Conservation (phyloP, 2,113 vertebrate genomes). For the Cottus gobio region DNA sequence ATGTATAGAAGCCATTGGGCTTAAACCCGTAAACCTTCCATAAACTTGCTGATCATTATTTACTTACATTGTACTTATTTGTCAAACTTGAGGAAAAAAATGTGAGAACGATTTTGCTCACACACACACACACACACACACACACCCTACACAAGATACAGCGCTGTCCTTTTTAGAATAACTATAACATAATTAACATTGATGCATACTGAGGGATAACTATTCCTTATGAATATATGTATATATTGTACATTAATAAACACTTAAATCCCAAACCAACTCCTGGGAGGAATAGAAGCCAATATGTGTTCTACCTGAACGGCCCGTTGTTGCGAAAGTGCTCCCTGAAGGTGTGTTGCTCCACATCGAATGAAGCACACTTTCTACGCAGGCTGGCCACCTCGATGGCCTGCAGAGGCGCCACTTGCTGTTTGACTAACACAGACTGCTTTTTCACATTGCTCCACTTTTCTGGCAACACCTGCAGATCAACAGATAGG, state of each 20-base stretch:
- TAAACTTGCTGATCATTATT: too few relatives aligned
- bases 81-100: too few relatives aligned
- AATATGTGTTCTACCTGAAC: constrained; percentile 85
- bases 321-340: constrained; percentile 85
- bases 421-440: constrained; percentile 89
- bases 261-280: not conserved
- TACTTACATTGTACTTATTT: too few relatives aligned
- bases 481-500: constrained; percentile 75
- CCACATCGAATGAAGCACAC: constrained; percentile 85
- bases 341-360: constrained; percentile 88
- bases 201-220: not conserved
- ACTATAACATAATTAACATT: not conserved
- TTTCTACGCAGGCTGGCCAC: constrained; percentile 84
- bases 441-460: constrained; percentile 87
- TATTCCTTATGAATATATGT: not conserved
- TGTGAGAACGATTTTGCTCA: too few relatives aligned
- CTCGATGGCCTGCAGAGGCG: constrained; percentile 90
- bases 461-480: constrained; percentile 93
- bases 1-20: too few relatives aligned
- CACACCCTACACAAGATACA: too few relatives aligned
- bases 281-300: not conserved
- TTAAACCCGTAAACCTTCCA: too few relatives aligned
- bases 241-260: not conserved
- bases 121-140: too few relatives aligned
- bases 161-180: not conserved